Percentiles rank a stretch among this genome's conserved stretches.
Evolutionary conservation across 2,797 vertebrate species (phyloP).

Genomic region (Diplodus puntazzo): DNA sequence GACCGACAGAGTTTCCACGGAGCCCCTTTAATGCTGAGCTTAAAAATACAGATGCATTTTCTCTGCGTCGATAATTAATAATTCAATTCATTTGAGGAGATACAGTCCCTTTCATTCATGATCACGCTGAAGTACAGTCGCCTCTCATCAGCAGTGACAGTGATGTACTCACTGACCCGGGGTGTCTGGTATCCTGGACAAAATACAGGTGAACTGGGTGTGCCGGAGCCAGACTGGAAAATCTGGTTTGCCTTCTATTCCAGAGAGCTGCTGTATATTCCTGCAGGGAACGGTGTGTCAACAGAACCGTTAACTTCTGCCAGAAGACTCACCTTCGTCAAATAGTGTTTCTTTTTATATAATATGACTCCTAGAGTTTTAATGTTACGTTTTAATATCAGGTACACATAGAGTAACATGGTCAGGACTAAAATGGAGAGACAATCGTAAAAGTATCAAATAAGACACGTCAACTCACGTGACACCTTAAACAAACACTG

Average conservation of each 20-base stretch:
- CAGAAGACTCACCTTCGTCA: neutral
- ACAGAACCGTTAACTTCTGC: slow-evolving; percentile 41
- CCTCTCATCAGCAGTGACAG: slow-evolving; percentile 14
- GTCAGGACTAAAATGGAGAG: too few relatives aligned
- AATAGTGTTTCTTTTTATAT: neutral
- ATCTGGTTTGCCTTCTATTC: slow-evolving; percentile 63
- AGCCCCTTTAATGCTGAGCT: neutral
- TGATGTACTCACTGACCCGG: slow-evolving; percentile 34
- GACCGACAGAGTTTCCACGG: too few relatives aligned
- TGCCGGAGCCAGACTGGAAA: slow-evolving; percentile 58
- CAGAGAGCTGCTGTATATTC: slow-evolving; percentile 12
- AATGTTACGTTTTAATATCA: neutral
- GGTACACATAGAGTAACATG: neutral
- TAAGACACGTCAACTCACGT: neutral
- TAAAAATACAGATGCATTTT: neutral
- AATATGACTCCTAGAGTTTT: neutral
- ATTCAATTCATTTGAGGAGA: neutral
- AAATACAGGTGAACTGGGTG: slow-evolving; percentile 70
- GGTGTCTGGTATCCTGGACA: slow-evolving; percentile 61
- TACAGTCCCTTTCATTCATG: neutral
- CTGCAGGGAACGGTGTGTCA: slow-evolving; percentile 35
- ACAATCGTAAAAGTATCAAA: neutral
- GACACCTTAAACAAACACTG: slow-evolving; percentile 1
- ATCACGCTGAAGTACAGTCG: neutral
- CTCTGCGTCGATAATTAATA: neutral